Base-by-base conservation (phyloP, 1,140 invertebrate species). In the Orius insidiosus region DNA sequence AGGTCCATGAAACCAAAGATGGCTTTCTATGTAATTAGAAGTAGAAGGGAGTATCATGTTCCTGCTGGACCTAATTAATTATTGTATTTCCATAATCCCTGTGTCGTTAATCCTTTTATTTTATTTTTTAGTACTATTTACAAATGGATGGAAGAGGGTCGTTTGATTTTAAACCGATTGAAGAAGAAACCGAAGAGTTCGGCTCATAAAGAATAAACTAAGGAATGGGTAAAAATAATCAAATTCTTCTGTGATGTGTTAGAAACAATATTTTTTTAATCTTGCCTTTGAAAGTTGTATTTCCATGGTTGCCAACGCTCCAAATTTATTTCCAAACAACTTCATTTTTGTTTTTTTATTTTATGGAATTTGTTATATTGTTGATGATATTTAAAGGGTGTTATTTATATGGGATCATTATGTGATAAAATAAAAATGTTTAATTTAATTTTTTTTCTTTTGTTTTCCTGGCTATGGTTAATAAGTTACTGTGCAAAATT, bases 111-210 rank as follows among this genome's bases (percentile, higher is more conserved):
- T 24, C 11, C 5, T 40, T 36, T 14, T 40, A 36, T 14, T 46
- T 33, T 18, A 13, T 48, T 11, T 55, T 58, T 37, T 48, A 58
- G 56, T 93, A 85, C 64, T 93, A 85, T 59, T 69, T 97, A 37
- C 82, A 90, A 61, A 92, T 97, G 78, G 92, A 96, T 68, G 93
- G 93, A 1, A 69, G 86, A 54, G 92, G 92, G 46, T 67, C 68
- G 10, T 95, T 83, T 59, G 78, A 85, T 51, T 97, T 90, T 60
- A 80, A 76, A 47, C 67, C 69, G 43, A 97, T 97, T 52, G 81
- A 90, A 57, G 66, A 72, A 45, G 76, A 82, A 32, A 90, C 87
- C 3, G 75, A 83, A 62, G 83, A 94, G 62, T 95, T 94, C 63
- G 92, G 92, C 33, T 96, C 92, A 16, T 58, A 35, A 50, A 31